Percentiles rank a stretch among this genome's conserved stretches.
phyloP scores from a whole-genome alignment of 2,113 vertebrate species.

The Cavia aperea region DNA sequence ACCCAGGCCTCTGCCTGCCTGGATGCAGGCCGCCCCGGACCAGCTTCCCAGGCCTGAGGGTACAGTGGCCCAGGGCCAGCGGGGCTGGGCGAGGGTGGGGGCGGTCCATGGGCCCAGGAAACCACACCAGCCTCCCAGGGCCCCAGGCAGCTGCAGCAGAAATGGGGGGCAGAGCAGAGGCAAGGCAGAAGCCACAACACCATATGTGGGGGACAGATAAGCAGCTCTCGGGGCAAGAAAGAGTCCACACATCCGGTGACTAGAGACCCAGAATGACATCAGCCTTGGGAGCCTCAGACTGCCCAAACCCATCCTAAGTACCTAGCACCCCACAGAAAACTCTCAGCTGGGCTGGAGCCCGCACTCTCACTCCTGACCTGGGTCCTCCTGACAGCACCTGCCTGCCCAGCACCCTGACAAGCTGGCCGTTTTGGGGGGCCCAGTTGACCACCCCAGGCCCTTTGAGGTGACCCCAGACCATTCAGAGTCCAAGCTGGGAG shows the following conservation, averaged over 20 bases:
- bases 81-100: neutral
- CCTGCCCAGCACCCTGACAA: rapidly evolving
- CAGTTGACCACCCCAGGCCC: rapidly evolving
- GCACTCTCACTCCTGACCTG: rapidly evolving
- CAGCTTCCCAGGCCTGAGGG: neutral
- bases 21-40: neutral
- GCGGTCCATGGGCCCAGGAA: neutral
- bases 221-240: neutral
- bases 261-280: too few relatives aligned
- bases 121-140: rapidly evolving
- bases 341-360: neutral
- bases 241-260: neutral
- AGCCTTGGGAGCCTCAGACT: neutral
- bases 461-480: neutral
- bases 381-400: rapidly evolving
- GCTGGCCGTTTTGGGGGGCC: neutral
- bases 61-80: neutral
- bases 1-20: too few relatives aligned
- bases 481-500: neutral
- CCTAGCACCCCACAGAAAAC: neutral
- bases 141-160: neutral
- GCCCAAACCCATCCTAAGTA: neutral
- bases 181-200: neutral
- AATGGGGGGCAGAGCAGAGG: neutral
- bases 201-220: neutral